Evolutionary conservation across 2,797 vertebrate species (phyloP), one percentile per base, ranked within the genome.

Genomic region (Ciconia nigra): DNA sequence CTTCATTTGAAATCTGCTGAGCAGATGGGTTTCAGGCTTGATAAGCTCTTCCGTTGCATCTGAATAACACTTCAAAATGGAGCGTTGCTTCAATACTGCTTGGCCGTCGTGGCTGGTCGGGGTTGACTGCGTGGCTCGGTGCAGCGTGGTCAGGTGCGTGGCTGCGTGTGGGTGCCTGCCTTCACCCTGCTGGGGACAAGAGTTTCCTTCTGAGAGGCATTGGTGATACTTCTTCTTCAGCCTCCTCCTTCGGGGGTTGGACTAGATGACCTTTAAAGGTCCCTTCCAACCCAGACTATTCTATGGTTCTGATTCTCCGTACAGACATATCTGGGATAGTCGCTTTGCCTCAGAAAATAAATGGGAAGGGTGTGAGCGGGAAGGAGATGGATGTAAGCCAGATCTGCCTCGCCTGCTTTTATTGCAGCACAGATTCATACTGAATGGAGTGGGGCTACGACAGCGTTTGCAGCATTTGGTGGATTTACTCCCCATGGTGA

Each of bases 401-500:
- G 42, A 3, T 16, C 58, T 46, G 62, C 57, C 77, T 69, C 4
- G 0, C 42, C 52, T 2, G 62, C 62, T 39, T 21, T 24, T 22
- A 13, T 7, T 19, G 22, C 67, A 24, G 83, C 9, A 5, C 33
- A 14, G 42, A 12, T 16, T 33, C 31, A 10, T 3, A 5, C 47
- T 1, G 0, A 49, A 13, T 0, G 4, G 29, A 5, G 21, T 0
- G 39, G 42, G 62, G 35, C 39, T 9, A 0, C n/a, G 7, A 0
- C 11, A 6, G 18, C 1, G 2, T 3, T 35, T 13, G 59, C 55
- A 35, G 83, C 37, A 39, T 39, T 39, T 39, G 7, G 16, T 3
- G 44, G 25, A 15, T 66, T 83, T 17, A 2, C 25, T 66, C 29
- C 67, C 47, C 0, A 0, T 28, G 41, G 3, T 26, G 44, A 0